phyloP scores from a whole-genome alignment of 2,797 vertebrate species.

The Anguilla marmorata region DNA sequence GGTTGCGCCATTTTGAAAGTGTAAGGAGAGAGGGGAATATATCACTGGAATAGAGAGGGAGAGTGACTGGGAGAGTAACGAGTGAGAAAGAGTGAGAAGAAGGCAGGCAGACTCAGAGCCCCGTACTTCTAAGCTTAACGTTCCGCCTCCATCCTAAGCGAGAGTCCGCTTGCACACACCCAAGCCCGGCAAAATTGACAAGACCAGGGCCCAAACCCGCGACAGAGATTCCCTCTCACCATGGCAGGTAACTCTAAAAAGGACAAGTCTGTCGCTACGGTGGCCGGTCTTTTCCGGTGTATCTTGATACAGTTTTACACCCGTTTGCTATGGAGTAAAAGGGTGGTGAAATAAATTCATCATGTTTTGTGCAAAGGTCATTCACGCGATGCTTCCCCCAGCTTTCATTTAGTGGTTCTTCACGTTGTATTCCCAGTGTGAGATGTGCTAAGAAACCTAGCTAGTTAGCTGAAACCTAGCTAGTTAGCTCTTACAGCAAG shows the following conservation, averaged over 20 bases:
- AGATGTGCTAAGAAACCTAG: background rate
- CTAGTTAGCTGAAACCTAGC: slow-evolving; percentile 3
- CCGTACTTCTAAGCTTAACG: slow-evolving; percentile 16
- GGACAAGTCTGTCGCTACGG: background rate
- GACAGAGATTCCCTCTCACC: slow-evolving; percentile 45
- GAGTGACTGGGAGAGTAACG: slow-evolving; percentile 51
- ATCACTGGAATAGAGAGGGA: background rate
- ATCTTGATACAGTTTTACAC: background rate
- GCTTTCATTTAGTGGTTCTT: background rate
- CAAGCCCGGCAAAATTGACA: slow-evolving; percentile 30
- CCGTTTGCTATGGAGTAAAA: background rate
- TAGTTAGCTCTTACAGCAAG: slow-evolving; percentile 45
- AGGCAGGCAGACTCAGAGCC: slow-evolving; percentile 22
- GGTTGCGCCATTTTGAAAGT: slow-evolving; percentile 75
- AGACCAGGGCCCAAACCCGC: slow-evolving; percentile 51
- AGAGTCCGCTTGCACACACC: slow-evolving; percentile 13
- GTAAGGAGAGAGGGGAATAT: slow-evolving; percentile 56
- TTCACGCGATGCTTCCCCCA: background rate
- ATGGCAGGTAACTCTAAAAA: slow-evolving; percentile 69
- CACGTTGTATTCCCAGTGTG: slow-evolving; percentile 13
- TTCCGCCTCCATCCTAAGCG: slow-evolving; percentile 27
- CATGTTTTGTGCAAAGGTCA: background rate
- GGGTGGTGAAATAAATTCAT: background rate
- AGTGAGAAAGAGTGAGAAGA: background rate
- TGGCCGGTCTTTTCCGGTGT: slow-evolving; percentile 8